Base-by-base conservation (phyloP, 2,113 vertebrate genomes). In the Trinectes maculatus region DNA sequence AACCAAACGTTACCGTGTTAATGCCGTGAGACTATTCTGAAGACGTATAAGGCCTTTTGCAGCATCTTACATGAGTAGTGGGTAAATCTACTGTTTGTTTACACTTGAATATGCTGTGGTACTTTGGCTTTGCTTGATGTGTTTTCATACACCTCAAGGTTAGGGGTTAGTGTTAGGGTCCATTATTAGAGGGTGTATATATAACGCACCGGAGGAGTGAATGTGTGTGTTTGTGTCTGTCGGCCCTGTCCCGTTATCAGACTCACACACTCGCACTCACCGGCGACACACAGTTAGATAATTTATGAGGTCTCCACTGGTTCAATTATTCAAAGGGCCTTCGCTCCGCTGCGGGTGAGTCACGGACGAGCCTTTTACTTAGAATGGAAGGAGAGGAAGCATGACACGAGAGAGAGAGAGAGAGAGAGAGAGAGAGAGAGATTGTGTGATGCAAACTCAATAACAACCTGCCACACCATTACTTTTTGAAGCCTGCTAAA, bases 321-420 rank as follows among this genome's bases (percentile, higher is more conserved):
- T 52, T 93, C 72, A 93, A 93, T 91, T 85, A 93, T 93, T 91
- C 84, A 93, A 73, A 28, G 31, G 36, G 26, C 62, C 72, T 65
- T 77, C 64, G 51, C 46, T 78, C 75, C 34, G 60, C 56, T 42
- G 49, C 56, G 74, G 81, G 47, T 72, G 71, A 86, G 75, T 84
- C 86, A 87, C 53, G 3, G 80, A 76, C 77, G n/a, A 59, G 56
- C 29, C 55, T 88, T 80, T 88, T 74, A 87, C 80, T 42, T 75
- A 54, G 66, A 47, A 6, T 29, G 28, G 40, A 36, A 43, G 37
- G 49, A 58, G 31, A 39, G 37, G 2, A 22, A 59, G 47, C 3
- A 16, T 49, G 15, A 43, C 10, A 28, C 49, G 11, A 22, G 10
- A 19, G 48, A 58, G 40, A 21, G n/a, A 10, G 42, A 21, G 42